A percentile compares a stretch with the other conserved stretches of the same genome.
Conservation (phyloP, 2,888 invertebrate genomes). For the Venustoraphidia nigricollis region DNA sequence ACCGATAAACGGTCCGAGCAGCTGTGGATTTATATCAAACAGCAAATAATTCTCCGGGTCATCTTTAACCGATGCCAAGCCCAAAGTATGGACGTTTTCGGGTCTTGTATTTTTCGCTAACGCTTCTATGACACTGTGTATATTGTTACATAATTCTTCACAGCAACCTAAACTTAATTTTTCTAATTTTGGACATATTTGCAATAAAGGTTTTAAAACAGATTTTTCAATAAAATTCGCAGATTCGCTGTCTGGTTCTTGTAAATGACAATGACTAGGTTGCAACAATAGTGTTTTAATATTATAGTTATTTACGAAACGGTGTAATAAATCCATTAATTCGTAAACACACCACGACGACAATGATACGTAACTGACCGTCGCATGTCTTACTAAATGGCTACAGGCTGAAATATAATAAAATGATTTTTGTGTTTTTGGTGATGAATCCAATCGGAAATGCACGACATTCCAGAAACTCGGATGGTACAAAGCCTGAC, state of each 20-base stretch:
- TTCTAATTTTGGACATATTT: constrained; percentile 19
- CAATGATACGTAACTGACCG: constrained; percentile 23
- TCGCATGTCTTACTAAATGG: constrained; percentile 22
- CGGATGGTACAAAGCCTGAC: constrained; percentile 25
- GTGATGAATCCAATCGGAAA: constrained; percentile 21
- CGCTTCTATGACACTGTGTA: constrained; percentile 20
- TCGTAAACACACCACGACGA: constrained; percentile 23
- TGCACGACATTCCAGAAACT: constrained; percentile 26
- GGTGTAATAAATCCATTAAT: constrained; percentile 22
- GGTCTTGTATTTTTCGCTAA: constrained; percentile 26
- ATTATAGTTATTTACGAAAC: constrained; percentile 23
- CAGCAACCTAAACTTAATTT: constrained; percentile 26
- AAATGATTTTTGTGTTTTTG: constrained; percentile 20
- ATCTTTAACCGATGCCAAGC: constrained; percentile 57
- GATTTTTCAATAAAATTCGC: constrained; percentile 6
- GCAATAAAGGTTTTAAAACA: constrained; percentile 17
- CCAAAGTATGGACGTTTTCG: constrained; percentile 41
- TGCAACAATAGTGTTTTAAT: constrained; percentile 24
- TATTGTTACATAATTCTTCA: constrained; percentile 23
- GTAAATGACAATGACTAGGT: constrained; percentile 26
- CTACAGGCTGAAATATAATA: constrained; percentile 23
- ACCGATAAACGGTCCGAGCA: constrained; percentile 41
- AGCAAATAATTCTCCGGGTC: constrained; percentile 50
- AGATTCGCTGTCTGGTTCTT: constrained; percentile 13
- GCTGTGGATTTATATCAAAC: constrained; percentile 34